Conservation (phyloP, 2,888 invertebrate species). For the Orchesellides sinensis region DNA sequence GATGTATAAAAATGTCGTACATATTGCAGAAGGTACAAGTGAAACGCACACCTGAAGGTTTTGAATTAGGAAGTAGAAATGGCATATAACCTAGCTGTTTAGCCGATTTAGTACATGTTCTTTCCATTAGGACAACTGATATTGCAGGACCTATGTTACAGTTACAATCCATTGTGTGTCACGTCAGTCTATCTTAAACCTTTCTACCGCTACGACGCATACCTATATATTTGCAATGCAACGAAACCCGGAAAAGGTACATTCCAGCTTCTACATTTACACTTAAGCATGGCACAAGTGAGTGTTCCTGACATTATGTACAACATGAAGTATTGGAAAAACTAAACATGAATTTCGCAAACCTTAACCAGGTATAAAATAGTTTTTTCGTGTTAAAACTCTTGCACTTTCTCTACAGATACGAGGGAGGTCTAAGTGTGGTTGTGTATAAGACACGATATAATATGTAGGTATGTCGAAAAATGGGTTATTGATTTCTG, state of each 20-base stretch:
- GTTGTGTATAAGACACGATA: too few species aligned
- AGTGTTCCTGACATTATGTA: slow-evolving; percentile 4
- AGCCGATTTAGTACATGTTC: neutral
- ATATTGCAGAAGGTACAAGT: neutral
- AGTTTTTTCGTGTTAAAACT: neutral
- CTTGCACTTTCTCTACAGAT: too few species aligned
- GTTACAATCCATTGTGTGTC: too few species aligned
- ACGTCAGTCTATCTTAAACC: too few species aligned
- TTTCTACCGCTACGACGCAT: too few species aligned
- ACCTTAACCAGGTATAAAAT: neutral
- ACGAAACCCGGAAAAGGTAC: too few species aligned
- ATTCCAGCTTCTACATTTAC: too few species aligned
- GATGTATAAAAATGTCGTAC: too few species aligned
- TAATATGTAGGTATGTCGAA: too few species aligned
- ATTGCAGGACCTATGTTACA: too few species aligned
- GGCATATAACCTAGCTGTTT: slow-evolving; percentile 1
- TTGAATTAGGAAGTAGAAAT: neutral
- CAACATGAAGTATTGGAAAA: slow-evolving; percentile 1
- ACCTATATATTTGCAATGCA: neutral
- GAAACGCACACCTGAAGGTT: slow-evolving; percentile 7
- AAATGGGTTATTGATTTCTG: too few species aligned
- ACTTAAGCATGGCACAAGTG: neutral
- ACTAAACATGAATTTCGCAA: neutral
- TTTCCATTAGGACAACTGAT: neutral
- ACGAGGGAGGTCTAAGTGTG: too few species aligned